A percentile compares a stretch with the other conserved stretches of the same genome.
Conservation (phyloP, 2,888 invertebrate genomes). For the Prostheceraeus crozeri region DNA sequence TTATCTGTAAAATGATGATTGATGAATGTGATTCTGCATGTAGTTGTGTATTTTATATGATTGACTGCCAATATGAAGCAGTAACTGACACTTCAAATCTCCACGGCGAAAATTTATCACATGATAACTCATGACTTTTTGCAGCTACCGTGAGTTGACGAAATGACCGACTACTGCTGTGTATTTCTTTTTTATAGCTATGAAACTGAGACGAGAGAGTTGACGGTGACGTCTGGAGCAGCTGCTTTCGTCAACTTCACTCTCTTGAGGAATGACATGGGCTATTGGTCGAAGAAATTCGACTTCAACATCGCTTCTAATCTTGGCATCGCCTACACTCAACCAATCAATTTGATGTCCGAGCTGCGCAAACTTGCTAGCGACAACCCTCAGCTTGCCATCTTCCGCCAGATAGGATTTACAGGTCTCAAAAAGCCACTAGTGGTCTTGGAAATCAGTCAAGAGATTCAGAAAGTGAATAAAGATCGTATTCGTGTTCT, state of each 20-base stretch:
- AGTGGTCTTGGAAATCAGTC: background rate
- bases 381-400: background rate
- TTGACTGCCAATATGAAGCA: no score
- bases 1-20: no score
- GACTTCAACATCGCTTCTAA: conserved; percentile 57
- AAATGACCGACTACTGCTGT: background rate
- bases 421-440: background rate
- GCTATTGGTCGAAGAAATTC: conserved; percentile 65
- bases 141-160: no score
- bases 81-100: no score
- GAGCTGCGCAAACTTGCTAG: background rate
- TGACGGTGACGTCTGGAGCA: conserved; percentile 62
- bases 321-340: conserved; percentile 45
- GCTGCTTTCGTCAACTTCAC: conserved; percentile 68
- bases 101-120: no score
- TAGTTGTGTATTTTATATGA: no score
- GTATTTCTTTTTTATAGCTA: conserved; percentile 44
- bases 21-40: no score
- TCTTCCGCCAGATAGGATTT: background rate
- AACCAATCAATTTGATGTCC: background rate
- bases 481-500: no score
- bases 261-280: conserved; percentile 61
- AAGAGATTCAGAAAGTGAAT: conserved; percentile 64
- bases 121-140: no score
- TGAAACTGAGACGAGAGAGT: conserved; percentile 61